Percentiles rank a stretch among this genome's conserved stretches.
phyloP scores from a whole-genome alignment of 2,888 invertebrate genomes.

The Himalopsyche anomala region DNA sequence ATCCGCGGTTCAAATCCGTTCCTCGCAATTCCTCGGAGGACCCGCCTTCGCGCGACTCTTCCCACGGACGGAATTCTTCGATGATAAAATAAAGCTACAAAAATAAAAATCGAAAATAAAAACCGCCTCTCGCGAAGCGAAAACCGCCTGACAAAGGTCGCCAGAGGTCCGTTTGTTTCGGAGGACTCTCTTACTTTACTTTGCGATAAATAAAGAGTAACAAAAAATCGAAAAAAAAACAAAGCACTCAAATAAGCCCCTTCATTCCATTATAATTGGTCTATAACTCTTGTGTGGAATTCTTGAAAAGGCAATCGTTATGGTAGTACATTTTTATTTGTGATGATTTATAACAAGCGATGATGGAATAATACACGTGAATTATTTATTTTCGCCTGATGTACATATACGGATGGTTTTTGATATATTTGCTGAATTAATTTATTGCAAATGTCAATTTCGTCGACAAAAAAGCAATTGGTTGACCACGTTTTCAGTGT shows the following conservation, averaged over 20 bases:
- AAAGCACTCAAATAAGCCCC: slow-evolving; percentile 36
- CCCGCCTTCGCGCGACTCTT: slow-evolving; percentile 31
- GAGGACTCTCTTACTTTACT: slow-evolving; percentile 17
- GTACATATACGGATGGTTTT: no score
- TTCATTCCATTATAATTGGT: slow-evolving; percentile 42
- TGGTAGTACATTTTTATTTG: neutral
- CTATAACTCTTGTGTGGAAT: slow-evolving; percentile 43
- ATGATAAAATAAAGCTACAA: slow-evolving; percentile 17
- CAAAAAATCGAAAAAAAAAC: neutral
- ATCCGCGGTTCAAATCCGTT: neutral
- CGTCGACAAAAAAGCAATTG: no score
- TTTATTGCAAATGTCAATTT: no score
- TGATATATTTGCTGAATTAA: no score
- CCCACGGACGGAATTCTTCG: slow-evolving; percentile 44
- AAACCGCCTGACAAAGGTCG: slow-evolving; percentile 45
- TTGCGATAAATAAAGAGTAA: slow-evolving; percentile 18
- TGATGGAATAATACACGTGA: slow-evolving; percentile 38
- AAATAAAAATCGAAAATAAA: slow-evolving; percentile 37
- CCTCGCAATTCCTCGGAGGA: slow-evolving; percentile 5
- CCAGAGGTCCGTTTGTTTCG: slow-evolving; percentile 28
- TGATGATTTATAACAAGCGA: slow-evolving; percentile 16
- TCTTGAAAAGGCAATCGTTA: slow-evolving; percentile 29
- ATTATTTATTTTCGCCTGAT: neutral
- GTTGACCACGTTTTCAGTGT: no score
- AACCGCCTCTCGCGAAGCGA: neutral